phyloP scores from a whole-genome alignment of 2,113 vertebrate species.

The Mohoua ochrocephala region DNA sequence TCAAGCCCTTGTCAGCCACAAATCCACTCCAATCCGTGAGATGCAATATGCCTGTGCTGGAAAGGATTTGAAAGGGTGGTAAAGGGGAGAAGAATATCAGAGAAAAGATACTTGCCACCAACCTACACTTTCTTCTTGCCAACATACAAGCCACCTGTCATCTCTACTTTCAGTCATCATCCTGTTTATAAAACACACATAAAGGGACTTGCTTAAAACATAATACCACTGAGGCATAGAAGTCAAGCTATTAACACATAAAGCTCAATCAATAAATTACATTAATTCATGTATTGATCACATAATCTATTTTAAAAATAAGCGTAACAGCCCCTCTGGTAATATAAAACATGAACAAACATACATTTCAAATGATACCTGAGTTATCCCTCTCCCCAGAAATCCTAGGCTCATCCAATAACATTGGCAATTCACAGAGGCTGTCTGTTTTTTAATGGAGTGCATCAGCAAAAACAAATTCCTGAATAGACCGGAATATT shows the following conservation, averaged over 20 bases:
- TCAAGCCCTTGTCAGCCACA: not conserved
- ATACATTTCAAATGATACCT: not conserved
- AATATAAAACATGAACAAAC: not conserved
- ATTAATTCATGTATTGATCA: constrained; percentile 28
- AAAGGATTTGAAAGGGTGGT: not conserved
- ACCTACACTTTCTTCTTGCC: constrained; percentile 22
- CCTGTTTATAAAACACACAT: constrained; percentile 28
- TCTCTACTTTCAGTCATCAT: constrained; percentile 26
- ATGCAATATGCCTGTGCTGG: not conserved
- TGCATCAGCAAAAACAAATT: not conserved
- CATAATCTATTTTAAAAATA: not conserved
- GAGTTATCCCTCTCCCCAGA: not conserved
- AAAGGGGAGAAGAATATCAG: not conserved
- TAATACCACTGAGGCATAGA: not conserved
- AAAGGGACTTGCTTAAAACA: not conserved
- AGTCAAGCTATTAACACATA: not conserved
- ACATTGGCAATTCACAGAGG: not conserved
- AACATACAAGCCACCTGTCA: constrained; percentile 44
- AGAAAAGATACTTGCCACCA: constrained; percentile 17
- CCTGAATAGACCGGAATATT: not conserved
- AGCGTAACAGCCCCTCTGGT: not conserved
- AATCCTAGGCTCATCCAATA: not conserved
- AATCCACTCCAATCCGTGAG: not conserved
- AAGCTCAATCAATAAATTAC: constrained; percentile 19
- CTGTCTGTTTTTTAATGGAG: not conserved